These are phyloP conservation scores for Euglossa dilemma DNA, from an alignment of 1,140 invertebrate genomes.

Conservation along the genomic window DNA sequence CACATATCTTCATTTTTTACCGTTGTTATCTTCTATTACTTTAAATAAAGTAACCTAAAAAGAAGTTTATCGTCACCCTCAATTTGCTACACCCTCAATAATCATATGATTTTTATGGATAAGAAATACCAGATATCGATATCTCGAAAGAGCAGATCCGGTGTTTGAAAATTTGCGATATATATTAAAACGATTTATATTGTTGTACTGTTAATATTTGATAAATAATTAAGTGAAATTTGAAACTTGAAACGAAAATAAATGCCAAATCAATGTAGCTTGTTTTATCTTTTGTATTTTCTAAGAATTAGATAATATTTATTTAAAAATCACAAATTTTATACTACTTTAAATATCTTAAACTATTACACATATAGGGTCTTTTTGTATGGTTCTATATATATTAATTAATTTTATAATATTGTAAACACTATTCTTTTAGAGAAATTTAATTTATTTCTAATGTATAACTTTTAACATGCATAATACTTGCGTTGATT, in stretches of 20 bases:
- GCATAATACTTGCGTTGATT: neutral
- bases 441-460: constrained; percentile 10
- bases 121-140: constrained; percentile 31
- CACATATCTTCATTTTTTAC: constrained; percentile 89
- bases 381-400: neutral
- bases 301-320: neutral
- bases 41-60: constrained; percentile 8
- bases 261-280: neutral
- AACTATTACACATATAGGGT: neutral
- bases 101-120: constrained; percentile 64
- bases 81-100: constrained; percentile 52
- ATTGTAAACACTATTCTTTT: neutral
- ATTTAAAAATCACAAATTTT: neutral
- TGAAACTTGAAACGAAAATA: neutral
- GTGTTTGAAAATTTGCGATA: constrained; percentile 16
- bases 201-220: neutral
- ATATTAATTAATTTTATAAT: neutral
- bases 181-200: neutral
- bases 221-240: neutral
- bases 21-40: constrained; percentile 18
- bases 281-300: neutral
- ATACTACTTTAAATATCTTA: neutral
- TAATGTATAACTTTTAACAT: neutral
- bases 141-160: constrained; percentile 40
- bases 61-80: neutral